Base-by-base conservation (phyloP, 92 coral and sea anemone species). In the Porites evermanni region DNA sequence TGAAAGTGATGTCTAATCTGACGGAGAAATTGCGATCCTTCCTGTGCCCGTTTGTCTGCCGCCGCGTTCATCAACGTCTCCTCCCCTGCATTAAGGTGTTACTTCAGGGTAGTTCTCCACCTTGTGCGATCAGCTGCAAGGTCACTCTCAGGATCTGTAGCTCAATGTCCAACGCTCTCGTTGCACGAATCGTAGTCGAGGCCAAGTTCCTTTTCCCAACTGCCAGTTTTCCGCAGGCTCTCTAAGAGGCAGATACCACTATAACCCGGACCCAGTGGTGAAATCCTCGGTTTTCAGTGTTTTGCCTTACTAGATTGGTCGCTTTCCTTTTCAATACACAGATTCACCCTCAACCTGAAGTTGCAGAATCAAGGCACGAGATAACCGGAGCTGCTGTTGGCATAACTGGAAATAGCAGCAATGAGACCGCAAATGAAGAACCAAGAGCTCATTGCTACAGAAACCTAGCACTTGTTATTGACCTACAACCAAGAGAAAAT, bases 381-480 rank as follows among this genome's bases (percentile, higher is more conserved):
- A 75, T 12, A 19, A 18, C 5, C 2, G 38, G 1, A 20, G 32
- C 26, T 19, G 19, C 51, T 17, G n/a, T 13, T 59, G 70, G 20
- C 6, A 52, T 0, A 0, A 12, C 3, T n/a, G 26, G 6, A 10
- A 21, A 9, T 9, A 8, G 4, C 20, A 66, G 70, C 44, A 66
- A 20, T 66, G 32, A 66, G 54, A 16, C 56, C 32, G 17, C 32
- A 77, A 64, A 4, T 18, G 29, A 67, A 3, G 29, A 67, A 3
- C 23, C n/a, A 17, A 70, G 18, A 9, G 47, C n/a, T 18, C 14
- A 38, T 7, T 50, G 47, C 10, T 1, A 76, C 4, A 32, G 68
- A 18, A 77, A 61, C 56, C 38, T 17, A 38, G 81, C 81, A 12
- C 24, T 77, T 77, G 81, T 77, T 26, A 65, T 77, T 20, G 81